Base-by-base conservation (phyloP, 2,113 vertebrate species). In the Setophaga coronata region DNA sequence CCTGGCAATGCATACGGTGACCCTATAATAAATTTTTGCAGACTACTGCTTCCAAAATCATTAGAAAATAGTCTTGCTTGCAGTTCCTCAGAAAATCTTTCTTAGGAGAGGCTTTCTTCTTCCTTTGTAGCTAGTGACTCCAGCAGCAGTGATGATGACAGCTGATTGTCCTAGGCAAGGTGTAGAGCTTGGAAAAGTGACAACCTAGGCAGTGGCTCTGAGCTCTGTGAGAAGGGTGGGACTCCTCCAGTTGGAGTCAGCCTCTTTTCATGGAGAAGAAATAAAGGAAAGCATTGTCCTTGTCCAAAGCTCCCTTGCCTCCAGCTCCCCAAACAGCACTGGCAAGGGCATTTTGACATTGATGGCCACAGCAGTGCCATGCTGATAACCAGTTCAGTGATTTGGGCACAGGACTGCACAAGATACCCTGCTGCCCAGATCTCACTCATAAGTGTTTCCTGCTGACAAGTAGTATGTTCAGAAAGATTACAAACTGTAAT, bases 191-290 rank as follows among this genome's bases (percentile, higher is more conserved):
- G 58, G 64, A 87, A 64, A 60, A 0, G 0, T 20, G 54, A 56
- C 13, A 26, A 71, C 8, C 14, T 56, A 34, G 21, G 17, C 34
- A 83, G n/a, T 0, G 7, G 10, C 45, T 76, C 34, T 61, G 29
- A 0, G 0, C 7, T 62, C 61, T n/a, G 65, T 53, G 45, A 48
- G 48, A 47, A 70, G 26, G 47, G 33, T 10, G 9, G 6, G 28
- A 33, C 3, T 71, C 12, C 18, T 65, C 47, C 42, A 38, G 33
- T 12, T 58, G 14, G 5, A 82, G n/a, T 38, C 66, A 85, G 14
- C 4, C 25, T 85, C 21, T 88, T 58, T 54, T 20, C 31, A 61
- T 34, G 25, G 8, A 74, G 6, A 73, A 60, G 12, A n/a, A 14
- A 71, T 71, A 42, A 58, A 36, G 10, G 26, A 87, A 91, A 56